Percentiles rank a stretch among this genome's conserved stretches.
phyloP scores from a whole-genome alignment of 1,140 invertebrate genomes.

The Geopemphigus sp. region DNA sequence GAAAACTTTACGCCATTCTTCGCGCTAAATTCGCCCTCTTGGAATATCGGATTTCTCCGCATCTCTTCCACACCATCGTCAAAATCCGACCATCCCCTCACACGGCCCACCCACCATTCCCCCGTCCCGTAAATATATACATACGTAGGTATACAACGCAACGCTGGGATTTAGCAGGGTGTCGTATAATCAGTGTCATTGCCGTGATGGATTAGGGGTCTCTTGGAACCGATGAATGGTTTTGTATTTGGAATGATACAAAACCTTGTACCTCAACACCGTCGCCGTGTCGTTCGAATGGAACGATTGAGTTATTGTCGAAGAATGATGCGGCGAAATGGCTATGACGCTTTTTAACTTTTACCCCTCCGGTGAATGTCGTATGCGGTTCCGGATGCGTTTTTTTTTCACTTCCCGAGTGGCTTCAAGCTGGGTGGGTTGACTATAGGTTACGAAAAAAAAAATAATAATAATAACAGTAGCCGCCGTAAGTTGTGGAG shows the following conservation, averaged over 20 bases:
- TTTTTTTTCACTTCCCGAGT: conserved; percentile 16
- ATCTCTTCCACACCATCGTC: background rate
- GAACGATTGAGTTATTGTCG: conserved; percentile 45
- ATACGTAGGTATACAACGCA: background rate
- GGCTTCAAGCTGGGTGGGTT: background rate
- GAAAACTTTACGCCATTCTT: background rate
- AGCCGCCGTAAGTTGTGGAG: too few species aligned
- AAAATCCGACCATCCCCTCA: background rate
- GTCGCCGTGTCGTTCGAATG: background rate
- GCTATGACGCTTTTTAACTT: conserved; percentile 44
- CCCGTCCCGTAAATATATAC: too few species aligned
- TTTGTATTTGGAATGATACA: conserved; percentile 49
- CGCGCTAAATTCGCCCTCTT: background rate
- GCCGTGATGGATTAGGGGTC: conserved; percentile 46
- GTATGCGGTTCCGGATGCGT: conserved; percentile 19
- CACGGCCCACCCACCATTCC: too few species aligned
- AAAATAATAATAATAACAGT: background rate
- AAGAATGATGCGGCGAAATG: conserved; percentile 43
- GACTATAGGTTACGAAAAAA: background rate
- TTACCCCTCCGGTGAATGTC: background rate
- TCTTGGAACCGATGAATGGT: conserved; percentile 42
- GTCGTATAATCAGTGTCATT: conserved; percentile 49
- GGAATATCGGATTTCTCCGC: conserved; percentile 31
- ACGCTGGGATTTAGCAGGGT: conserved; percentile 40
- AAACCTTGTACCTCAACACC: conserved; percentile 17